Evolutionary conservation across 2,113 vertebrate genomes (phyloP).

Genomic region (Oryzias curvinotus): DNA sequence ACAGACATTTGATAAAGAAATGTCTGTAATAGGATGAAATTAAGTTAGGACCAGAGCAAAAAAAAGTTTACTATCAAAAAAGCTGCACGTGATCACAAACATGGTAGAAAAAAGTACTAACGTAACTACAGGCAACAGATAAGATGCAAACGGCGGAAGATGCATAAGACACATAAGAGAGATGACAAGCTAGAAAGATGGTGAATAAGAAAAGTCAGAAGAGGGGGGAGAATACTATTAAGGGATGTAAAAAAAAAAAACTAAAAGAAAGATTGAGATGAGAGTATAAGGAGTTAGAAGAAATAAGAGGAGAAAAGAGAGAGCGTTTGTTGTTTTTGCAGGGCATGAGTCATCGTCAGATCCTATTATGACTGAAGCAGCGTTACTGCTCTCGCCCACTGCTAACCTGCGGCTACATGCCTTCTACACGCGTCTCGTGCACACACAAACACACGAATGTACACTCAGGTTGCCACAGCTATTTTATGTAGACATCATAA

Average conservation of each 20-base stretch:
- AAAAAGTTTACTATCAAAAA: neutral
- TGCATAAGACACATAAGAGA: conserved; percentile 21
- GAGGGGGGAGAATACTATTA: conserved; percentile 13
- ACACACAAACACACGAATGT: conserved; percentile 18
- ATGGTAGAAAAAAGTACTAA: neutral
- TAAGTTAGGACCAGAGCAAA: neutral
- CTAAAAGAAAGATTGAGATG: conserved; percentile 16
- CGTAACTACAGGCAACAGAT: conserved; percentile 14
- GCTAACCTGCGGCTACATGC: conserved; percentile 64
- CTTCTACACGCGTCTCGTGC: conserved; percentile 37
- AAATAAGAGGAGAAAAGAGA: conserved; percentile 33
- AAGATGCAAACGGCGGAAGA: conserved; percentile 14
- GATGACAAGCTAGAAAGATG: conserved; percentile 22
- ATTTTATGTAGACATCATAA: conserved; percentile 20
- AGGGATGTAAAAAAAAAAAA: conserved; percentile 2
- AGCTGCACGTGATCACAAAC: neutral
- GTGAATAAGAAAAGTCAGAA: conserved; percentile 14
- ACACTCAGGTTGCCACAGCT: conserved; percentile 10
- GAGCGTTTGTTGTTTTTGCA: conserved; percentile 53
- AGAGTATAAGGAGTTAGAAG: conserved; percentile 26
- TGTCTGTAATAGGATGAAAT: neutral
- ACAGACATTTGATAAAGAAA: neutral
- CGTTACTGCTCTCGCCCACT: conserved; percentile 63
- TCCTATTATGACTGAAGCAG: conserved; percentile 68
- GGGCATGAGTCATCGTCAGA: conserved; percentile 66